Evolutionary conservation across 2,113 vertebrate genomes (phyloP).

Genomic region (Oncorhynchus mykiss): DNA sequence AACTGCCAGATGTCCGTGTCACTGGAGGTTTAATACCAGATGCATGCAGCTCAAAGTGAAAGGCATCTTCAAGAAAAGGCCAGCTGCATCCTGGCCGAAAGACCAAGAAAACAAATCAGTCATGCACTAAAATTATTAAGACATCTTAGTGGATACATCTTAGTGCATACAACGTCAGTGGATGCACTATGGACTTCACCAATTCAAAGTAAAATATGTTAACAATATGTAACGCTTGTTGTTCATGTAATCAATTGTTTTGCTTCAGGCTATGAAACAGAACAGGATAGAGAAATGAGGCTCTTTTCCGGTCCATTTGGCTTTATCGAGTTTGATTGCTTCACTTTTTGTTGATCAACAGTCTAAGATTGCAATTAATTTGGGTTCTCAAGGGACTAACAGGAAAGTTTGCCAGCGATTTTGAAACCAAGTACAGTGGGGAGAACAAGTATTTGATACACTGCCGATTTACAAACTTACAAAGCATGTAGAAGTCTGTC

Average conservation of each 20-base stretch:
- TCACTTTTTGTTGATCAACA: constrained; percentile 29
- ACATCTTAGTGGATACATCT: background rate
- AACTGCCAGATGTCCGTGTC: background rate
- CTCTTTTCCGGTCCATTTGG: background rate
- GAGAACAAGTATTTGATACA: too few species aligned
- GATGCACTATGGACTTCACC: background rate
- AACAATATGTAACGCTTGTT: background rate
- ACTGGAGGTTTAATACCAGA: background rate
- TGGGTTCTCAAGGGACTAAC: constrained; percentile 31
- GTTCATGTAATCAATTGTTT: background rate
- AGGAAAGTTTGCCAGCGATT: constrained; percentile 30
- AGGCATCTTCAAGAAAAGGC: background rate
- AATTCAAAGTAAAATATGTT: background rate
- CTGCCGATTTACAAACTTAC: too few species aligned
- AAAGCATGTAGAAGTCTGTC: too few species aligned
- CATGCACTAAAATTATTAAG: background rate
- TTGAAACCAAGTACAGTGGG: constrained; percentile 25
- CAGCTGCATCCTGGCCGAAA: background rate
- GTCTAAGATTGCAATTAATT: constrained; percentile 25
- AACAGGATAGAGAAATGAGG: background rate
- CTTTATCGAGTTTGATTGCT: constrained; percentile 33
- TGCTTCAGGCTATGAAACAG: too few species aligned
- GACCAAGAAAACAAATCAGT: background rate
- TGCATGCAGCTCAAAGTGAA: background rate
- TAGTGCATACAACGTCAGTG: background rate